phyloP scores from a whole-genome alignment of 2,888 invertebrate genomes.

The Lomographa bimaculata region DNA sequence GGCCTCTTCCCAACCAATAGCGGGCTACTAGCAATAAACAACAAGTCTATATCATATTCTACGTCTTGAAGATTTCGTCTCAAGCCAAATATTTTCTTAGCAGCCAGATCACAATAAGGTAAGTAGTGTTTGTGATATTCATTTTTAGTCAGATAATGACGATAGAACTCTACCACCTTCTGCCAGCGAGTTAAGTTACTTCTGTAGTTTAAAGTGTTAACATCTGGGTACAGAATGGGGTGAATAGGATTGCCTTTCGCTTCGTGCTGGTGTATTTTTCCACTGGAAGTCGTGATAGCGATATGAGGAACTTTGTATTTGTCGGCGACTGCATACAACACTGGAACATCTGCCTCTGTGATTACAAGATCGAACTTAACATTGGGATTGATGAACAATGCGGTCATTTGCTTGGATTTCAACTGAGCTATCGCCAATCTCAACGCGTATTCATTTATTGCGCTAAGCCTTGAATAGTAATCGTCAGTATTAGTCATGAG shows the following conservation, averaged over 20 bases:
- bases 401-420: conserved; percentile 66
- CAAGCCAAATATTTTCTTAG: conserved; percentile 61
- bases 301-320: conserved; percentile 82
- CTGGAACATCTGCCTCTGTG: conserved; percentile 78
- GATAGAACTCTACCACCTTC: conserved; percentile 56
- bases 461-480: conserved; percentile 53
- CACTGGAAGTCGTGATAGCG: conserved; percentile 75
- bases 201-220: conserved; percentile 65
- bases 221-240: conserved; percentile 77
- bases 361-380: conserved; percentile 82
- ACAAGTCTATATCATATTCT: conserved; percentile 70
- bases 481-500: conserved; percentile 66
- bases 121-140: conserved; percentile 67
- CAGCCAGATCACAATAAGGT: conserved; percentile 62
- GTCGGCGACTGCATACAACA: conserved; percentile 76
- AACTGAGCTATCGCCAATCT: conserved; percentile 68
- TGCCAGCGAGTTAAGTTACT: conserved; percentile 65
- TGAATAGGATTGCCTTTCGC: conserved; percentile 79
- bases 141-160: conserved; percentile 55
- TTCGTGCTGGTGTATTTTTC: conserved; percentile 73
- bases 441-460: conserved; percentile 57
- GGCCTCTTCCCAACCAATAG: conserved; percentile 67
- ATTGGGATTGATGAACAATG: conserved; percentile 64
- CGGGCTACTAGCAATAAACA: conserved; percentile 68
- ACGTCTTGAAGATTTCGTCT: conserved; percentile 61